Evolutionary conservation across 2,113 vertebrate genomes (phyloP), one percentile per base, ranked within the genome.

Genomic region (Pachyramphus minor): DNA sequence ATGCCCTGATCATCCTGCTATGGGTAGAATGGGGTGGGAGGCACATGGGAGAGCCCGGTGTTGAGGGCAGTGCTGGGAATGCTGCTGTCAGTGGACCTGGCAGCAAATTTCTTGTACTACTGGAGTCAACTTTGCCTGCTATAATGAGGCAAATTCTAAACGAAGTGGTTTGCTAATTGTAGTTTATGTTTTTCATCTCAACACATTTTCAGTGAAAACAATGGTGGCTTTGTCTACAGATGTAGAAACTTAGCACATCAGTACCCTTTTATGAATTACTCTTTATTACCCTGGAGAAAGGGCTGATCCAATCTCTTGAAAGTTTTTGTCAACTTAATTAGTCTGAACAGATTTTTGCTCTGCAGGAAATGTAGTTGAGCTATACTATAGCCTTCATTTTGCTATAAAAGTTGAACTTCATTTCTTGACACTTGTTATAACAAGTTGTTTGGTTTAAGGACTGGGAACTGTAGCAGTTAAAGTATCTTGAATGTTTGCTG

Each of bases 21-120:
- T 1, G 2, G 7, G 15, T 10, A 55, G 4, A 14, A 0, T 0
- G 2, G 42, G 33, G 5, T 13, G 1, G 2, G 35, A 53, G 49
- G 67, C 3, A 2, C 12, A 3, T 1, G 49, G 35, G 6, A 42
- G 25, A 50, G 4, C 14, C 50, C 3, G 0, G 9, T 10, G 11
- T 6, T 7, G 21, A 56, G 45, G 47, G 35, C 22, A 4, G 35
- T 3, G 9, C 55, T n/a, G 72, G 63, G 47, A 22, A 27, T 35
- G 45, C 39, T 49, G 14, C 1, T 87, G 31, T 21, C 63, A 76
- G 30, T 0, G 0, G 63, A n/a, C 33, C 37, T 5, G 4, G 15
- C 6, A 20, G 71, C 35, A 66, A 16, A 63, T 64, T 73, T 59
- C 9, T 4, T 22, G 8, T 44, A 11, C 33, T 15, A 15, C 11